Base-by-base conservation (phyloP, 2,113 vertebrate genomes). In the Gavia stellata region DNA sequence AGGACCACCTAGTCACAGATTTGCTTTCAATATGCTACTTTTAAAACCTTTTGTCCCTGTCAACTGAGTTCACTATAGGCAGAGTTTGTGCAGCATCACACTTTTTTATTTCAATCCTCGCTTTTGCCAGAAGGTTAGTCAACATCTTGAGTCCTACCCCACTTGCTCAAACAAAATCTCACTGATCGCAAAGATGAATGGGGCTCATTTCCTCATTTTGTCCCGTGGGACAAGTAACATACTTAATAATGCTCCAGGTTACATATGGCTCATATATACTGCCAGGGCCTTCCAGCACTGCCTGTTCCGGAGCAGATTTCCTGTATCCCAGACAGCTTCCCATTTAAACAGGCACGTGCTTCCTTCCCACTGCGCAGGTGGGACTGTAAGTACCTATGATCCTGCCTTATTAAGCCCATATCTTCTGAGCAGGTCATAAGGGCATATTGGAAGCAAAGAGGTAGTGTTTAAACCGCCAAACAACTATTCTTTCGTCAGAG, bases 231-330 rank as follows among this genome's bases (percentile, higher is more conserved):
- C 62, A 55, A 91, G 79, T 90, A 86, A 73, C 33, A 17, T 44
- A 50, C 45, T 81, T 80, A 71, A 63, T 80, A 95, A 73, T 70
- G 74, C 95, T 85, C 29, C 55, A 36, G 80, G 87, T 94, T 93
- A 71, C 91, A 31, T 88, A 77, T 73, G 47, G 89, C 78, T 92
- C 42, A 1, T 53, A 92, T 66, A 72, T 45, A 56, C 49, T 85
- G 77, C 81, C 44, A 70, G 62, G 74, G 33, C 74, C 84, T 62
- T 87, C 62, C 73, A 73, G 52, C 5, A 2, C 68, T 86, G 87
- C 86, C 78, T 88, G 92, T 77, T 94, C 74, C 24, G 42, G 89
- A 93, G 84, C 74, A 86, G 78, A 87, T 87, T 97, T 97, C 96
- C 94, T 95, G 89, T 68, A 85, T 71, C 50, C 81, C 83, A 91